Percentiles rank a stretch among this genome's conserved stretches.
These are phyloP conservation scores for Hylaea fasciaria DNA, from an alignment of 2,888 invertebrate genomes.

Conservation along the genomic window DNA sequence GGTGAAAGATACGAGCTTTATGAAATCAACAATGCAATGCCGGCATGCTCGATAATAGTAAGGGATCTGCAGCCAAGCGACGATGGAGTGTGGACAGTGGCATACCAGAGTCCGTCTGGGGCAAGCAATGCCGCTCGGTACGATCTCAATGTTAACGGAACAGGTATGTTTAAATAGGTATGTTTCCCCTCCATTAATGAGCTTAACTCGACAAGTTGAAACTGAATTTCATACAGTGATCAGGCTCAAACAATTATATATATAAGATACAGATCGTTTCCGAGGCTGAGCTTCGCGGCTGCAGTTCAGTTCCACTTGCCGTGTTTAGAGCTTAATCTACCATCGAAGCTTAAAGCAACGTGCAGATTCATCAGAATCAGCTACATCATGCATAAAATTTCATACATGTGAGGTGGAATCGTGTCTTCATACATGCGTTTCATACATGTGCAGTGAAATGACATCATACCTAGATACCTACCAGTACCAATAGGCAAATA, in stretches of 20 bases:
- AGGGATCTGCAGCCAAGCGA: slow-evolving; percentile 24
- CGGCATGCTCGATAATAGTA: slow-evolving; percentile 26
- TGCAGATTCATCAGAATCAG: slow-evolving; percentile 7
- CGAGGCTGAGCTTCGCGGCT: too few relatives aligned
- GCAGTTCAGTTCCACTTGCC: too few relatives aligned
- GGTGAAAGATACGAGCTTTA: slow-evolving; percentile 26
- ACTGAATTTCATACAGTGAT: too few relatives aligned
- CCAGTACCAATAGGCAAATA: too few relatives aligned
- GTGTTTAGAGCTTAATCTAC: background rate
- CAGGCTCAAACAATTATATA: too few relatives aligned
- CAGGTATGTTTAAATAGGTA: slow-evolving; percentile 17
- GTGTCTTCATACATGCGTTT: background rate
- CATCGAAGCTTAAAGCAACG: slow-evolving; percentile 18
- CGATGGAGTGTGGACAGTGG: slow-evolving; percentile 32
- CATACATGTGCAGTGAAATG: background rate
- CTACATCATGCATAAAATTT: slow-evolving; percentile 14
- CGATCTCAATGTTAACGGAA: slow-evolving; percentile 16
- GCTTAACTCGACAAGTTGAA: too few relatives aligned
- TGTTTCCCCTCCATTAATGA: background rate
- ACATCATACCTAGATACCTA: too few relatives aligned
- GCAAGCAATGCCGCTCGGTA: slow-evolving; percentile 9
- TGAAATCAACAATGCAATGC: background rate
- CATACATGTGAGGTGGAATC: slow-evolving; percentile 18
- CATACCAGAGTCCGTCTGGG: slow-evolving; percentile 4
- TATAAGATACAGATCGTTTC: too few relatives aligned